phyloP scores from a whole-genome alignment of 2,797 vertebrate genomes.

The Cuniculus paca region DNA sequence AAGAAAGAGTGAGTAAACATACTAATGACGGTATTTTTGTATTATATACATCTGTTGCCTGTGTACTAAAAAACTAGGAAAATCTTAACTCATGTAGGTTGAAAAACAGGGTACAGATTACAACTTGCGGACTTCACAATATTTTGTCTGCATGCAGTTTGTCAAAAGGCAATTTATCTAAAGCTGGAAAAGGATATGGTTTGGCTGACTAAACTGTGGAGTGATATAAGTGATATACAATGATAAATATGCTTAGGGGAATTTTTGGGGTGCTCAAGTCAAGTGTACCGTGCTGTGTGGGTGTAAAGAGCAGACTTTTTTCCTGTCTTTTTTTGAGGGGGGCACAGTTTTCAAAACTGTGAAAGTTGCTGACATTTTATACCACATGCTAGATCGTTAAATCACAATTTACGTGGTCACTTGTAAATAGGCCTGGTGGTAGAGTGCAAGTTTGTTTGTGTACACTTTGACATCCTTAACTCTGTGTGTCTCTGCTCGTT shows the following conservation, averaged over 20 bases:
- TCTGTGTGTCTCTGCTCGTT: not conserved
- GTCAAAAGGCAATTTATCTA: slow-evolving; percentile 88
- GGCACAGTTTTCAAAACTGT: slow-evolving; percentile 80
- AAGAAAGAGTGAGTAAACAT: slow-evolving; percentile 73
- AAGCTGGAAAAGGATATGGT: slow-evolving; percentile 89
- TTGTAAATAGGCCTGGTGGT: slow-evolving; percentile 48
- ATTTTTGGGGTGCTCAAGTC: slow-evolving; percentile 87
- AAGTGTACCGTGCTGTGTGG: slow-evolving; percentile 83
- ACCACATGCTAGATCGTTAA: slow-evolving; percentile 62
- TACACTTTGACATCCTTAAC: not conserved
- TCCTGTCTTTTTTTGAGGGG: not conserved
- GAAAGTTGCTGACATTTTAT: slow-evolving; percentile 86
- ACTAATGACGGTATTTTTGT: slow-evolving; percentile 66
- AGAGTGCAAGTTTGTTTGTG: accelerated
- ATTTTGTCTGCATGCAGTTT: slow-evolving; percentile 87
- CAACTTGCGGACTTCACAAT: slow-evolving; percentile 83
- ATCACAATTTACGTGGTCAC: slow-evolving; percentile 60
- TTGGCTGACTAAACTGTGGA: slow-evolving; percentile 91
- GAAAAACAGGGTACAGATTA: slow-evolving; percentile 89
- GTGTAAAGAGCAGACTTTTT: slow-evolving; percentile 84
- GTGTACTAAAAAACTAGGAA: slow-evolving; percentile 86
- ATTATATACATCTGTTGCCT: slow-evolving; percentile 48
- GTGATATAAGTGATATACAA: slow-evolving; percentile 86
- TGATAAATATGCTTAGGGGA: slow-evolving; percentile 89
- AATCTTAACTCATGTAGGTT: slow-evolving; percentile 91